Percentiles rank a stretch among this genome's conserved stretches.
Evolutionary conservation across 2,797 vertebrate genomes (phyloP).

Genomic region (Epinephelus malabaricus): DNA sequence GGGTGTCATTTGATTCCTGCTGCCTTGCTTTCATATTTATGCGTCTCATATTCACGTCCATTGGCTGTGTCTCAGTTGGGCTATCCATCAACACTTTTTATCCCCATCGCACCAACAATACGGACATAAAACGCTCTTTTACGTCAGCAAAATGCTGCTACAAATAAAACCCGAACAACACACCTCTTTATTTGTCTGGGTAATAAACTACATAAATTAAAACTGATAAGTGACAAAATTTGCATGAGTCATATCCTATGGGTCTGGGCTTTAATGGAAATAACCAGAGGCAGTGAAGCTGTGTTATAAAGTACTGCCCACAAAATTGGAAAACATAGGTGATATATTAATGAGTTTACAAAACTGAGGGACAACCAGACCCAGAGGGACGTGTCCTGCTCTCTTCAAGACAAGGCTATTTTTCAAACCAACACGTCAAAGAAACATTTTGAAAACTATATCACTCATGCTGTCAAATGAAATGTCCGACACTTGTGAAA

Average conservation of each 20-base stretch:
- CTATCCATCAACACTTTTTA: constrained; percentile 98
- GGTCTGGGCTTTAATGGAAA: constrained; percentile 67
- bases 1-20: constrained; percentile 91
- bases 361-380: constrained; percentile 75
- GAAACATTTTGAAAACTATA: constrained; percentile 58
- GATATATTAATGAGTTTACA: constrained; percentile 76
- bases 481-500: constrained; percentile 47
- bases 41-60: constrained; percentile 97
- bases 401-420: constrained; percentile 47
- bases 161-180: constrained; percentile 95
- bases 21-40: constrained; percentile 97
- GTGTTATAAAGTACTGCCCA: constrained; percentile 60
- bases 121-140: constrained; percentile 95
- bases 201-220: constrained; percentile 96
- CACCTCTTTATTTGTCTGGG: constrained; percentile 94
- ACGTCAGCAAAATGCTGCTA: constrained; percentile 93
- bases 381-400: constrained; percentile 56
- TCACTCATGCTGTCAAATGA: constrained; percentile 61
- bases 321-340: constrained; percentile 69
- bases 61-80: constrained; percentile 93
- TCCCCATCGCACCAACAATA: constrained; percentile 94
- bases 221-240: constrained; percentile 93
- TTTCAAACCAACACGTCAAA: constrained; percentile 64
- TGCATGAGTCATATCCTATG: constrained; percentile 90
- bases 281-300: constrained; percentile 61